Evolutionary conservation across 2,113 vertebrate genomes (phyloP), one percentile per base, ranked within the genome.

Genomic region (Cygnus atratus): DNA sequence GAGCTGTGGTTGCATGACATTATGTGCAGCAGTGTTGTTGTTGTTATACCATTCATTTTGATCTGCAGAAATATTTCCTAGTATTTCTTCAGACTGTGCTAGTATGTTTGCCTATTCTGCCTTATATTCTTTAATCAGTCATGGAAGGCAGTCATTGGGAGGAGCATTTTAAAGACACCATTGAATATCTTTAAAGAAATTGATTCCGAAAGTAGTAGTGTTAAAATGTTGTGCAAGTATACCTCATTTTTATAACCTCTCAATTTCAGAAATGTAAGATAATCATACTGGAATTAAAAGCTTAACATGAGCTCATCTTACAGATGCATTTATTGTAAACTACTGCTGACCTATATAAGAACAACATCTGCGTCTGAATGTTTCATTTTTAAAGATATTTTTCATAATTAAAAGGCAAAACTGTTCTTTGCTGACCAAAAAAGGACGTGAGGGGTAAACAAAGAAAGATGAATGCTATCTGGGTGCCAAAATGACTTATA

Each of bases 281-380:
- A 89, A 39, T 89, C 57, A 10, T 76, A 43, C 0, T 6, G 67
- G 94, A 94, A 95, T 94, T 92, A 95, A 87, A 92, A 95, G 93
- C 93, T 96, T 95, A 94, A 70, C 48, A 24, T 87, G 84, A 95
- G 67, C 66, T 94, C 63, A 77, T 95, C 58, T 87, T 85, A 67
- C 35, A 54, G n/a, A 43, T 85, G 63, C 87, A 72, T 94, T 90
- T 96, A 50, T 95, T 78, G 48, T 92, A 65, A 93, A 93, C 57
- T 93, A 24, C 65, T 71, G 14, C 61, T 94, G 84, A 92, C 94
- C 94, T 94, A 78, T 46, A 87, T 93, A 84, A 57, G 48, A 83
- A 26, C 18, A 31, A 1, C n/a, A 5, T 58, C 46, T 68, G 58
- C 29, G 5, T 58, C 46, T 68, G 58, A 93, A 52, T 87, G n/a